Base-by-base conservation (phyloP, 2,113 vertebrate genomes). In the Hippocampus guttulatus region DNA sequence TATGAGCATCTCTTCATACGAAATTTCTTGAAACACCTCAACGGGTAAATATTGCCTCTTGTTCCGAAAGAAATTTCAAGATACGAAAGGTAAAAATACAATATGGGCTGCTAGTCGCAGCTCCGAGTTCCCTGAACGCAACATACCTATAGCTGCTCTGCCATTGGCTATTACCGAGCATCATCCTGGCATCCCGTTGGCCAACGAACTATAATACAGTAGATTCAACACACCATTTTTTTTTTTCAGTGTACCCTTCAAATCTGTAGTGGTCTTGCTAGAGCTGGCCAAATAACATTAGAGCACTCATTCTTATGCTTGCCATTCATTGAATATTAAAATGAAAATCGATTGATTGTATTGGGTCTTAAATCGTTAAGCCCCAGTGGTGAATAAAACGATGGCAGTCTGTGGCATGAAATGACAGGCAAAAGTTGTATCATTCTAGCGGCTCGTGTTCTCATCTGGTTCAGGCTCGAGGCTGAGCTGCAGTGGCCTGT, bases 401-500 rank as follows among this genome's bases (percentile, higher is more conserved):
- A 47, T 21, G 5, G 5, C 5, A 27, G 57, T 30, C 57, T 5
- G 80, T 38, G 71, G 69, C 52, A 38, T 55, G 60, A 60, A 74
- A 78, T 78, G 52, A 75, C 55, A 43, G 52, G 38, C 63, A 78
- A 75, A 55, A 60, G 71, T 73, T 58, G 58, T 27, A 78, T 54
- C 2, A 5, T 30, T 64, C 20, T 64, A 40, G 20, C 38, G 3
- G 18, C 14, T 41, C 38, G 9, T 43, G 38, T 64, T 61, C 40
- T n/a, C 1, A 33, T 64, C n/a, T 16, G 40, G 21, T 64, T 43
- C 63, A 64, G 40, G 63, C 40, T 88, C 82, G 70, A 80, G 69
- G 40, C 81, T 75, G 90, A 92, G 89, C 90, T 92, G 88, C 81
- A 10, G 92, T 88, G 87, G 77, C 88, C 93, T 96, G 94, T 95